Conservation (phyloP, 2,888 invertebrate genomes). For the Conchocele bisecta region DNA sequence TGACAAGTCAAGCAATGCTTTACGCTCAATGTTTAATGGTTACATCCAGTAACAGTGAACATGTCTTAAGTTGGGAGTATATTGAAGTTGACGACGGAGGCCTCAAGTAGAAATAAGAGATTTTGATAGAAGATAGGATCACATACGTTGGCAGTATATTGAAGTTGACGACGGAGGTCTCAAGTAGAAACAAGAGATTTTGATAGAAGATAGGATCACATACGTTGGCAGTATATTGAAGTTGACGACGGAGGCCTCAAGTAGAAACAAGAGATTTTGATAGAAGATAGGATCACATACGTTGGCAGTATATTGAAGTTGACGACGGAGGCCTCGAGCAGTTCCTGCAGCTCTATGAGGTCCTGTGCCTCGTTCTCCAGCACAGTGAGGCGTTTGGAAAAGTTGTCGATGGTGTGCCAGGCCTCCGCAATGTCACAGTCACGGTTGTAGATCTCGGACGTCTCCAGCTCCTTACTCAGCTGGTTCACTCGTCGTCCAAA, state of each 20-base stretch:
- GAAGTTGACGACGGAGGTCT: slow-evolving; percentile 81
- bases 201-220: slow-evolving; percentile 38
- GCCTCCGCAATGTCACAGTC: slow-evolving; percentile 78
- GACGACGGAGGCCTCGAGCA: slow-evolving; percentile 81
- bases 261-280: too few species aligned
- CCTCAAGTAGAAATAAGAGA: slow-evolving; percentile 80
- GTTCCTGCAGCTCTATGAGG: slow-evolving; percentile 81
- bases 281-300: slow-evolving; percentile 63
- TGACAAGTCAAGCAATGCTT: too few species aligned
- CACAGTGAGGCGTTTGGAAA: slow-evolving; percentile 75
- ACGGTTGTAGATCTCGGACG: slow-evolving; percentile 78
- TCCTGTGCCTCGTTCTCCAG: slow-evolving; percentile 82
- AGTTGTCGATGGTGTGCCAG: slow-evolving; percentile 77
- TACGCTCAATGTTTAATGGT: too few species aligned
- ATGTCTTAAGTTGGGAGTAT: slow-evolving; percentile 77
- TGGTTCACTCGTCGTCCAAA: slow-evolving; percentile 78
- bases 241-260: slow-evolving; percentile 81
- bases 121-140: too few species aligned
- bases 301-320: slow-evolving; percentile 80
- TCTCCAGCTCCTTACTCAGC: slow-evolving; percentile 76
- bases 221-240: slow-evolving; percentile 80
- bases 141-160: slow-evolving; percentile 79
- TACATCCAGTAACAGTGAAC: too few species aligned
- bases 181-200: too few species aligned
- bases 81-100: slow-evolving; percentile 80